Conservation (phyloP, 2,888 invertebrate genomes). For the Rugalucina vietnamica region DNA sequence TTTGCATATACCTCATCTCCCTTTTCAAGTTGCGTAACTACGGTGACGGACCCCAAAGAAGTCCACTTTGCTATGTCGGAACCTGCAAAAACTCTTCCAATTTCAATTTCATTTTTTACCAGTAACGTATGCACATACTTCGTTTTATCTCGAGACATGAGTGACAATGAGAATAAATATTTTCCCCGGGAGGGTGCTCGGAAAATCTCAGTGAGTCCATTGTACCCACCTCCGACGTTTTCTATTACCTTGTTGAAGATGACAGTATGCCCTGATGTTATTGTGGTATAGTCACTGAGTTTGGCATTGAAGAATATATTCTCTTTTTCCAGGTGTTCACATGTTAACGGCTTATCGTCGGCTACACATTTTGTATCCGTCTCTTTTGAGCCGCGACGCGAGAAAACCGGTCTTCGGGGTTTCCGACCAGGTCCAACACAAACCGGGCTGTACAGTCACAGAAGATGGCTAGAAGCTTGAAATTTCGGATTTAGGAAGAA, state of each 20-base stretch:
- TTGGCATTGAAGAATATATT: neutral
- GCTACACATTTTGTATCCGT: too few relatives aligned
- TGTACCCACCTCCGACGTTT: neutral
- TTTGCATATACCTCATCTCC: neutral
- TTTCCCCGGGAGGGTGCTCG: neutral
- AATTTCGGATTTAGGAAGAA: too few relatives aligned
- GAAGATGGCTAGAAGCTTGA: too few relatives aligned
- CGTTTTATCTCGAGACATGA: neutral
- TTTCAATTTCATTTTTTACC: neutral
- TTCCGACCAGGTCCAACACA: too few relatives aligned
- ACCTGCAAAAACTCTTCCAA: neutral
- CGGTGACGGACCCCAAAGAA: neutral
- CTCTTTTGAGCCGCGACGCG: too few relatives aligned
- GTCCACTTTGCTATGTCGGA: neutral
- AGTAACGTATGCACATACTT: neutral
- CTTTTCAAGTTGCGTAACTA: neutral
- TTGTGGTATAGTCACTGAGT: neutral
- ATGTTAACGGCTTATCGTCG: neutral
- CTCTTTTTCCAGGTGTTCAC: neutral
- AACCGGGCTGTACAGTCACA: too few relatives aligned
- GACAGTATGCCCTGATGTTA: neutral
- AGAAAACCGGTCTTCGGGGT: too few relatives aligned
- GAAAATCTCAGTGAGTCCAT: neutral
- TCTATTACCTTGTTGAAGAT: neutral
- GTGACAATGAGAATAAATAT: neutral